These are phyloP conservation scores for Alfaro cultratus DNA, from an alignment of 2,797 vertebrate species.

Conservation along the genomic window DNA sequence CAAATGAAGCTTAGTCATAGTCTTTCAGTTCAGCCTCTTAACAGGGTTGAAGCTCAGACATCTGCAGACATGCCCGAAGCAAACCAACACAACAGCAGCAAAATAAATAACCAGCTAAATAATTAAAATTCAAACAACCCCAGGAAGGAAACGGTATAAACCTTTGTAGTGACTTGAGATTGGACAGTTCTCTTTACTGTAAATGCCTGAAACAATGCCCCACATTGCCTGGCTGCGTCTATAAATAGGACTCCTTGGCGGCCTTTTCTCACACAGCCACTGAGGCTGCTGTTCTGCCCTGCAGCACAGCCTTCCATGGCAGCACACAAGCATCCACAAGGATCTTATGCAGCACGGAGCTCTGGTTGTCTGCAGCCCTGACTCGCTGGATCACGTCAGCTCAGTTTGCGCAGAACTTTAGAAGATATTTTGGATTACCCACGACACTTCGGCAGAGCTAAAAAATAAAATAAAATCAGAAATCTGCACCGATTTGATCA, in stretches of 20 bases:
- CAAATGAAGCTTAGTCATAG: constrained; percentile 4
- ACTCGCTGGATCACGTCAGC: constrained; percentile 61
- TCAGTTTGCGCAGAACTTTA: constrained; percentile 35
- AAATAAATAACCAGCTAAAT: constrained; percentile 1
- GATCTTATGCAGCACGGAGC: constrained; percentile 45
- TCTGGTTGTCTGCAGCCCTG: constrained; percentile 55
- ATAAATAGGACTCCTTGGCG: constrained; percentile 67
- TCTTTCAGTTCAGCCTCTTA: constrained; percentile 4
- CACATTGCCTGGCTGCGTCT: constrained; percentile 56
- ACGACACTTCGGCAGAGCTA: neutral
- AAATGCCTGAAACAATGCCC: constrained; percentile 57
- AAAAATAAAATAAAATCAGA: neutral
- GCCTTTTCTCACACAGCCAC: constrained; percentile 38
- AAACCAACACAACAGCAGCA: constrained; percentile 5
- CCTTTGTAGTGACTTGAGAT: constrained; percentile 24
- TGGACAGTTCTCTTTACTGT: constrained; percentile 33
- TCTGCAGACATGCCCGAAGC: constrained; percentile 7
- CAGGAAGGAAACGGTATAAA: constrained; percentile 4
- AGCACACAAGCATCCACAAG: constrained; percentile 34
- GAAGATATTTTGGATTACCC: constrained; percentile 8
- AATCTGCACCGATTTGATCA: neutral
- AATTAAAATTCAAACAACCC: neutral
- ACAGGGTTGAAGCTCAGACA: constrained; percentile 23
- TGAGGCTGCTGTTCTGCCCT: constrained; percentile 43
- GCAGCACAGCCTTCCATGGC: constrained; percentile 51